A percentile compares a stretch with the other conserved stretches of the same genome.
Evolutionary conservation across 2,888 invertebrate species (phyloP).

Genomic region (Cheilosia variabilis): DNA sequence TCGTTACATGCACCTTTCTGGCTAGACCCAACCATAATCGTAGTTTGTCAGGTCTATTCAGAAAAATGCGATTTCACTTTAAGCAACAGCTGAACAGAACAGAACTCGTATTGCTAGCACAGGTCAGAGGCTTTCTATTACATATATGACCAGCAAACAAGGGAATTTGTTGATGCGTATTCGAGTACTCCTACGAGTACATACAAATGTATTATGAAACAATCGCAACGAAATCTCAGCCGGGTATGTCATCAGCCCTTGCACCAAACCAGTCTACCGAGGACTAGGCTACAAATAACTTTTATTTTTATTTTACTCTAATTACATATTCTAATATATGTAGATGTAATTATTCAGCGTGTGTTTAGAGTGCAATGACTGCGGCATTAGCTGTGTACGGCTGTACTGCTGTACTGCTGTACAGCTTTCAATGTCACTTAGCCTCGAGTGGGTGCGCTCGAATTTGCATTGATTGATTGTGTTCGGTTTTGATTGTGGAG

Average conservation of each 20-base stretch:
- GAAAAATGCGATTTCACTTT: too few species aligned
- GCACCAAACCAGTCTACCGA: slow-evolving; percentile 50
- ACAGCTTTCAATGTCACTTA: slow-evolving; percentile 62
- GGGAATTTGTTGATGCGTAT: slow-evolving; percentile 59
- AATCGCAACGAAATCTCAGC: slow-evolving; percentile 63
- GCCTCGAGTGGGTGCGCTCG: slow-evolving; percentile 6
- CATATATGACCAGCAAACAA: neutral
- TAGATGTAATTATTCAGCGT: slow-evolving; percentile 60
- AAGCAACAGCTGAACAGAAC: neutral
- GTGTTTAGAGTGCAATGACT: slow-evolving; percentile 68
- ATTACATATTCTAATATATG: slow-evolving; percentile 58
- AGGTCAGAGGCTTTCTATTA: slow-evolving; percentile 18
- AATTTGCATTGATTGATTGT: slow-evolving; percentile 28
- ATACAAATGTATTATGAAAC: slow-evolving; percentile 38
- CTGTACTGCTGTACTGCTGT: neutral
- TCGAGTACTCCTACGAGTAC: neutral
- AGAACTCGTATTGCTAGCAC: slow-evolving; percentile 9
- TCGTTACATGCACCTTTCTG: too few species aligned
- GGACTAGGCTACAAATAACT: slow-evolving; percentile 48
- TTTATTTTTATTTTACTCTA: slow-evolving; percentile 62
- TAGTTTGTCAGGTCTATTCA: too few species aligned
- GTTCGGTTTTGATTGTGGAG: neutral
- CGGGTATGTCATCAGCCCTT: slow-evolving; percentile 72
- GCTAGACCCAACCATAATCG: too few species aligned
- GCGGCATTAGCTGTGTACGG: neutral